Base-by-base conservation (phyloP, 1,140 invertebrate species). In the Amphibalanus amphitrite region DNA sequence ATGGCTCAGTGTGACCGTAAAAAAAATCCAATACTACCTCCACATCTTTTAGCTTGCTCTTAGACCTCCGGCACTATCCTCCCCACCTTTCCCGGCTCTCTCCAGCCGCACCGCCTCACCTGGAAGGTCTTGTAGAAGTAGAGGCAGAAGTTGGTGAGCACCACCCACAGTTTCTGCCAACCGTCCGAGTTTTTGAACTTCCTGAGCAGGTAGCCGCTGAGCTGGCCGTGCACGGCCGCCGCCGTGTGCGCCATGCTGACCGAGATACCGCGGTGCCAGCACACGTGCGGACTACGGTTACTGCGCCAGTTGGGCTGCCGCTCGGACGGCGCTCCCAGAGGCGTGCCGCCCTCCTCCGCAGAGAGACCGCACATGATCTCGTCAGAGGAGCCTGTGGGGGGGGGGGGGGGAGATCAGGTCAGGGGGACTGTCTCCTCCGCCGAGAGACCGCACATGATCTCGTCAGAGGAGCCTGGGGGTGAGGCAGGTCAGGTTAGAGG, bases 121-220 rank as follows among this genome's bases (percentile, higher is more conserved):
- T 87, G 85, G 82, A 91, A 95, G 29, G 90, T 92, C 82, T 98
- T 98, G 82, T 97, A 98, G 82, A 98, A 98, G 81, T 95, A 98
- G n/a, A 98, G 82, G 78, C 93, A 96, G 80, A 95, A 96, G 75
- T 93, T 92, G 3, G 93, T 94, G 78, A 97, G 97, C 23, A 97
- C 94, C 28, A 98, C 94, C 95, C 95, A 98, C 17, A 98, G 83
- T 79, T 97, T 96, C 83, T 98, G 95, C 95, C 95, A 98, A 69
- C 95, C 95, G 77, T 93, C 93, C 75, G 90, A 93, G 79, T 95
- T 97, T 81, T 97, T 97, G 81, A 98, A 98, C 83, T 98, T 98
- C 74, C 95, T 84, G 47, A 98, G 81, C 70, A 98, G 82, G 83
- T 96, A 97, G 26, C 95, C 95, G 75, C 93, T 96, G 28, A 97